Conservation (phyloP, 1,140 invertebrate genomes). For the Nixonia krombeini region DNA sequence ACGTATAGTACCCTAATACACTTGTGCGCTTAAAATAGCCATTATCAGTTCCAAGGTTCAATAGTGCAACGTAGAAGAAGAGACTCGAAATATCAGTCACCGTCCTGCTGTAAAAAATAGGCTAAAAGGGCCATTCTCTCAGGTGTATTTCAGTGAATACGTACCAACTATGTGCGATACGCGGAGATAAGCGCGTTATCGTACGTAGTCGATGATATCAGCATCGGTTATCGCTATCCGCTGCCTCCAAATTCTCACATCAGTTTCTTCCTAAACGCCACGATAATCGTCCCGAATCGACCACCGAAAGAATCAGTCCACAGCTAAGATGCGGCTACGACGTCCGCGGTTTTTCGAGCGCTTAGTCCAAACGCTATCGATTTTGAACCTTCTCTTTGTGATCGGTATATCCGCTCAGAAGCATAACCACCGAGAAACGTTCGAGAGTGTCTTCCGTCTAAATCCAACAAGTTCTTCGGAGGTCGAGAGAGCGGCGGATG, state of each 20-base stretch:
- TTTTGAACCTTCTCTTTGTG: background rate
- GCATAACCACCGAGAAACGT: slow-evolving; percentile 18
- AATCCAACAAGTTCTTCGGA: background rate
- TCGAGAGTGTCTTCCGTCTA: slow-evolving; percentile 46
- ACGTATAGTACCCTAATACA: no score
- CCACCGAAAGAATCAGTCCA: background rate
- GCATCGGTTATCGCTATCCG: slow-evolving; percentile 42
- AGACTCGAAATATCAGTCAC: background rate
- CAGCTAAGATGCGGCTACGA: background rate
- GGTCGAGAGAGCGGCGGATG: background rate
- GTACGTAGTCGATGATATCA: slow-evolving; percentile 50
- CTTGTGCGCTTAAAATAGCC: no score
- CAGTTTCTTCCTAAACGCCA: slow-evolving; percentile 28
- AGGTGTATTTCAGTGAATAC: slow-evolving; percentile 1
- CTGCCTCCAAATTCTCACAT: slow-evolving; percentile 23
- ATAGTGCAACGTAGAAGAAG: no score
- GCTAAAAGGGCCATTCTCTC: slow-evolving; percentile 15
- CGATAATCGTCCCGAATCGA: background rate
- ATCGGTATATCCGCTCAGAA: background rate
- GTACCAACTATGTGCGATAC: slow-evolving; percentile 28
- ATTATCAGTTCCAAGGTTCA: no score
- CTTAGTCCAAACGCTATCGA: background rate
- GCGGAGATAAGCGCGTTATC: slow-evolving; percentile 54
- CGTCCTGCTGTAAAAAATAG: slow-evolving; percentile 13
- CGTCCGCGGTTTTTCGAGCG: background rate